Percentiles rank a stretch among this genome's conserved stretches.
Conservation (phyloP, 2,797 vertebrate genomes). For the Sebastes matsubarae region DNA sequence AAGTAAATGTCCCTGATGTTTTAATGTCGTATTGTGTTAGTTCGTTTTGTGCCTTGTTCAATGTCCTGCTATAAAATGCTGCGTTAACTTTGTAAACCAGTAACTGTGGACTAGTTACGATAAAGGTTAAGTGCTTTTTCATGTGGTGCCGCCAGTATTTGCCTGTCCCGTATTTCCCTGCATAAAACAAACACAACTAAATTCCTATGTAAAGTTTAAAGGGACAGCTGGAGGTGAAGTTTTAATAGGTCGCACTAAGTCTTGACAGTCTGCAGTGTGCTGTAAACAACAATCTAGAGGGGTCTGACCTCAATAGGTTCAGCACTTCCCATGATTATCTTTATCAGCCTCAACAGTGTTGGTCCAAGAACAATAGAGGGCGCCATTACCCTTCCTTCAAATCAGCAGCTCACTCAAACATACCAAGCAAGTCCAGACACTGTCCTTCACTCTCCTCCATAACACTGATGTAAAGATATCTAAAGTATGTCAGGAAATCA, state of each 20-base stretch:
- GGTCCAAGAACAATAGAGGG: constrained; percentile 57
- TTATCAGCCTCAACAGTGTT: not conserved
- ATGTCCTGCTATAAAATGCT: not conserved
- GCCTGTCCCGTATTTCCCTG: not conserved
- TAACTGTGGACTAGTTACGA: not conserved
- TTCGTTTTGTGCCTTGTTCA: not conserved
- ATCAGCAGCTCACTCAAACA: not conserved
- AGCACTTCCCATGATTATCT: not conserved
- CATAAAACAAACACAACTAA: not conserved
- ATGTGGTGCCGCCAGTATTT: not conserved
- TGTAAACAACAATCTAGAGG: not conserved
- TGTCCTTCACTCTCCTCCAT: not conserved
- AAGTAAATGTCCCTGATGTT: not conserved
- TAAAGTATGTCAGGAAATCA: not conserved
- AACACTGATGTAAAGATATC: not conserved
- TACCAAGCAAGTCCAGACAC: constrained; percentile 3
- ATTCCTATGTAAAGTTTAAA: not conserved
- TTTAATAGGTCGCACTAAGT: not conserved
- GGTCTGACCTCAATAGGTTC: not conserved
- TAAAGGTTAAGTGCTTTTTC: not conserved
- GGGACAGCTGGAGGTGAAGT: not conserved
- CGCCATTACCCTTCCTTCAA: constrained; percentile 48
- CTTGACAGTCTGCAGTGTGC: not conserved
- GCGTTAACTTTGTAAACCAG: not conserved
- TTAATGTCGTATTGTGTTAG: not conserved